phyloP scores from a whole-genome alignment of 2,113 vertebrate genomes.

The Austrofundulus limnaeus region DNA sequence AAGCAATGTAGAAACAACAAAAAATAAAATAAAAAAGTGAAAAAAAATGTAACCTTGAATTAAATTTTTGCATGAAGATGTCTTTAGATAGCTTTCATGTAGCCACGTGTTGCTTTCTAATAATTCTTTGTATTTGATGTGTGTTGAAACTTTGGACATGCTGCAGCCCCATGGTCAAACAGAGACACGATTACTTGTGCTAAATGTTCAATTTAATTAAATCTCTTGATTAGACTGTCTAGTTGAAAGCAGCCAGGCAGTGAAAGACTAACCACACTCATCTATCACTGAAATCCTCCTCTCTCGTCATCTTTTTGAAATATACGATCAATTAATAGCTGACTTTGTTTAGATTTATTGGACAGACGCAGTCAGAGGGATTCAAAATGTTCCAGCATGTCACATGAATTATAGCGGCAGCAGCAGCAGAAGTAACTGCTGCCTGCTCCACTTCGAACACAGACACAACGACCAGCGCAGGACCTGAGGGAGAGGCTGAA shows the following conservation, averaged over 20 bases:
- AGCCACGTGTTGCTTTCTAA: no score
- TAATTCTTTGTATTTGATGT: no score
- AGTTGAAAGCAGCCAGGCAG: slow-evolving; percentile 19
- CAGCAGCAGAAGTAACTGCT: slow-evolving; percentile 18
- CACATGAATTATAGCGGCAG: slow-evolving; percentile 47
- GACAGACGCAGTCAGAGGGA: slow-evolving; percentile 40
- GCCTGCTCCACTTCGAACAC: slow-evolving; percentile 32
- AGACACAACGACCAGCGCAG: slow-evolving; percentile 47
- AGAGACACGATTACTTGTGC: background rate
- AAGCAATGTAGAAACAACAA: no score
- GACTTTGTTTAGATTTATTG: slow-evolving; percentile 57
- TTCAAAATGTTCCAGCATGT: slow-evolving; percentile 57
- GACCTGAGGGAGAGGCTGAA: slow-evolving; percentile 43
- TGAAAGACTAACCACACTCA: slow-evolving; percentile 35
- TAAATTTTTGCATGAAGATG: no score
- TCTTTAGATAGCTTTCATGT: no score
- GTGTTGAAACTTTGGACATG: no score
- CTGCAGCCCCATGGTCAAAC: no score
- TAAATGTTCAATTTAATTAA: slow-evolving; percentile 11
- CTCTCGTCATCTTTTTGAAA: slow-evolving; percentile 44
- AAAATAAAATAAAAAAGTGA: no score
- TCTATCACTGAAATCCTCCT: slow-evolving; percentile 43
- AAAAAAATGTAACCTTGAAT: no score
- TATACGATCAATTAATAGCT: slow-evolving; percentile 55
- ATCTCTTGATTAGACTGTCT: slow-evolving; percentile 9